Conservation (phyloP, 2,797 vertebrate genomes). For the Scyliorhinus canicula region DNA sequence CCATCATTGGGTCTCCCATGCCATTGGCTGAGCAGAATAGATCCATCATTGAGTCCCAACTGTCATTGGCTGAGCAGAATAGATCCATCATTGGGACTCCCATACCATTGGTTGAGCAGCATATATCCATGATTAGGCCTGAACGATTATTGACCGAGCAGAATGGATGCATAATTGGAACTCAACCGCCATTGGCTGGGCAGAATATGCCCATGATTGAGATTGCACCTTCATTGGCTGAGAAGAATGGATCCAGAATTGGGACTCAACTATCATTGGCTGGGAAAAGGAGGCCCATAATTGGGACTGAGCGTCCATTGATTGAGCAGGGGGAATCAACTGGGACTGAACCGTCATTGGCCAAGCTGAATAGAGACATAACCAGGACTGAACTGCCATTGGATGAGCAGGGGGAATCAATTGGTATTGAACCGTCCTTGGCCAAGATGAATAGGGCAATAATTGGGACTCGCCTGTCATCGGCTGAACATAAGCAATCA, state of each 20-base stretch:
- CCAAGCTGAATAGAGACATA: not conserved
- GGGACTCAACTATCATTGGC: not conserved
- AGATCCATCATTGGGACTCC: not conserved
- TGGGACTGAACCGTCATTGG: not conserved
- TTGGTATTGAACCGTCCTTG: not conserved
- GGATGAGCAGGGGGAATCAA: not conserved
- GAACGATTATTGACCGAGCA: not conserved
- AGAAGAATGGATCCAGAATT: rapidly evolving
- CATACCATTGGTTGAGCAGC: not conserved
- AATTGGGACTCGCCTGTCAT: not conserved
- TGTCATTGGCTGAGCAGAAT: not conserved
- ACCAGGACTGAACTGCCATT: not conserved
- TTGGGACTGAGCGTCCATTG: not conserved
- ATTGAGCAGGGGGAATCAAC: not conserved
- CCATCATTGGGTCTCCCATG: too few relatives aligned
- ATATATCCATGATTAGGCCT: too few relatives aligned
- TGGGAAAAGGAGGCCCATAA: rapidly evolving
- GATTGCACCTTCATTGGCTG: not conserved
- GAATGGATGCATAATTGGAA: not conserved
- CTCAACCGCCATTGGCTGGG: not conserved
- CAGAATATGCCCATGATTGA: not conserved
- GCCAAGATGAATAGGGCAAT: too few relatives aligned
- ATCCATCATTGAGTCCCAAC: not conserved
- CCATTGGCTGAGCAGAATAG: not conserved
- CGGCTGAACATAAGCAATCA: not conserved